phyloP scores from a whole-genome alignment of 2,888 invertebrate genomes.

The Coronaproctus castanopsis region DNA sequence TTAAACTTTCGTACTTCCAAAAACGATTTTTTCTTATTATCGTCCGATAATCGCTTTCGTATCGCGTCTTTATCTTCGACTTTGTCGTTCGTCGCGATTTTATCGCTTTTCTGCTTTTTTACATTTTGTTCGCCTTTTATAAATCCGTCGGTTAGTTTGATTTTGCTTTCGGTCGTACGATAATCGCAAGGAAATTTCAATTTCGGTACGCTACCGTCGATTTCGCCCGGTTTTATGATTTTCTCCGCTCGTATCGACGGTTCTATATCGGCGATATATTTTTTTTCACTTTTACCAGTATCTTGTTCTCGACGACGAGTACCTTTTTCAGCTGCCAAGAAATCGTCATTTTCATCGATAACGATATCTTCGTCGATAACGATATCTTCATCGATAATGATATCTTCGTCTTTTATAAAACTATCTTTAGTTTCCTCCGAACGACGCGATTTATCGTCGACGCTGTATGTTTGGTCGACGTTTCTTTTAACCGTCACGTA shows the following conservation, averaged over 20 bases:
- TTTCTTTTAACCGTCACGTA: background rate
- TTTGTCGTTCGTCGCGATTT: background rate
- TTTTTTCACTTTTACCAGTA: background rate
- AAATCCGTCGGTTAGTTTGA: background rate
- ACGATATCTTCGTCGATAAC: background rate
- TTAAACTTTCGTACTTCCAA: too few species aligned
- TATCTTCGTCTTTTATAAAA: too few species aligned
- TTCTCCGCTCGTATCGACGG: background rate
- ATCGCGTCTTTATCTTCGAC: background rate
- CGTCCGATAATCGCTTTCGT: background rate
- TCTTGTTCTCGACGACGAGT: background rate
- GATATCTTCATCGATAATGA: background rate
- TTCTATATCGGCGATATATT: background rate
- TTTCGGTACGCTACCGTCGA: constrained; percentile 5
- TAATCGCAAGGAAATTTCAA: background rate
- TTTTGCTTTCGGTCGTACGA: background rate
- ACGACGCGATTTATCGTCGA: background rate
- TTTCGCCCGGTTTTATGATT: constrained; percentile 7
- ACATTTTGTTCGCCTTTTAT: background rate
- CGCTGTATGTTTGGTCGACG: background rate
- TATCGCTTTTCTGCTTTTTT: background rate
- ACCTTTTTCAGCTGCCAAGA: background rate
- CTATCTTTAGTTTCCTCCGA: too few species aligned
- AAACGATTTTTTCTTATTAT: background rate
- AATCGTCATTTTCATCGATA: background rate